phyloP scores from a whole-genome alignment of 2,888 invertebrate genomes.

The Cheilosia scutellata region DNA sequence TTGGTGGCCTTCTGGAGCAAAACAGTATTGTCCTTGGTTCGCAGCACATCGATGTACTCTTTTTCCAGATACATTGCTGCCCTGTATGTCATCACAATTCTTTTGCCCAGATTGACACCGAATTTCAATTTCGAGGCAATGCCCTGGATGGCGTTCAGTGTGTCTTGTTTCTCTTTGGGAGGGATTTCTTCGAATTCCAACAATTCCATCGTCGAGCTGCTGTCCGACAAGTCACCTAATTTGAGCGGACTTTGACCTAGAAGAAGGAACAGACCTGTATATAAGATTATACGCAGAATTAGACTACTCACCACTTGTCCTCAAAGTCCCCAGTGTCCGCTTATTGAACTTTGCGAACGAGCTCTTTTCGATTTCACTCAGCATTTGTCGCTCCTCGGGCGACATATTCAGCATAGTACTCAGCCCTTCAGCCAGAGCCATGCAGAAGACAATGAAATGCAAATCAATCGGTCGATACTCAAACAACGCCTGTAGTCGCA shows the following conservation, averaged over 20 bases:
- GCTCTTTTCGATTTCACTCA: conserved; percentile 83
- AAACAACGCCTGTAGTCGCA: conserved; percentile 85
- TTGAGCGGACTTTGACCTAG: conserved; percentile 70
- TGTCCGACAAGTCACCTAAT: conserved; percentile 79
- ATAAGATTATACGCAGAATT: neutral
- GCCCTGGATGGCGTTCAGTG: conserved; percentile 84
- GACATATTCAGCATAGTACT: conserved; percentile 86
- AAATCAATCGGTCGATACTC: conserved; percentile 85
- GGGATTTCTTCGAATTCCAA: conserved; percentile 83
- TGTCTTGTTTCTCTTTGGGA: conserved; percentile 82
- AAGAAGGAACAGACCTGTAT: neutral
- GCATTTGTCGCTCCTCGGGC: conserved; percentile 87
- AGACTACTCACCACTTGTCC: conserved; percentile 33
- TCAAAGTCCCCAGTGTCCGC: conserved; percentile 79
- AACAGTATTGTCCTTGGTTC: conserved; percentile 85
- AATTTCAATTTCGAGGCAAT: conserved; percentile 85
- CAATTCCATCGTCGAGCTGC: conserved; percentile 78
- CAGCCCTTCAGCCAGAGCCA: conserved; percentile 87
- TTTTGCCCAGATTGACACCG: conserved; percentile 85
- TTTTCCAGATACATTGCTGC: conserved; percentile 86
- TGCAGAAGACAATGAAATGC: conserved; percentile 86
- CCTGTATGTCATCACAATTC: conserved; percentile 86
- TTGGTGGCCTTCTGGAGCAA: conserved; percentile 85
- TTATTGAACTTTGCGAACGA: conserved; percentile 83
- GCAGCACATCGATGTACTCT: conserved; percentile 85